Evolutionary conservation across 2,113 vertebrate species (phyloP).

Genomic region (Xiphophorus maculatus): DNA sequence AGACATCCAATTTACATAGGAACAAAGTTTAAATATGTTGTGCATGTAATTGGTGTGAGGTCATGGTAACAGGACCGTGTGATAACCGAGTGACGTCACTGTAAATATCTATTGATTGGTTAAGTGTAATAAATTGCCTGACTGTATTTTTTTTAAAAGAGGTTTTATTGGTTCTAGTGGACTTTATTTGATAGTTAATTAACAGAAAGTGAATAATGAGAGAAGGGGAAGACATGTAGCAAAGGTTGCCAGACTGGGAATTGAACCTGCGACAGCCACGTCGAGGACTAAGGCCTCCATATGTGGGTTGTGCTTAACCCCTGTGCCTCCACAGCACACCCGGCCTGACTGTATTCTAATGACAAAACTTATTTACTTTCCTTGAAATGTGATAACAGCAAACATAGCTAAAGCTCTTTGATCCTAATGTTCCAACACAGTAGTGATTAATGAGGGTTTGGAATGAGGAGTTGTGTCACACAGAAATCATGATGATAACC

Average conservation of each 20-base stretch:
- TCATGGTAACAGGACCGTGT: slow-evolving; percentile 18
- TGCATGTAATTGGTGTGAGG: slow-evolving; percentile 29
- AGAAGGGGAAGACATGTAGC: too few species aligned
- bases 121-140: not conserved
- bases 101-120: not conserved
- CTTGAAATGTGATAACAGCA: not conserved
- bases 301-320: too few species aligned
- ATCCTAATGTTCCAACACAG: not conserved
- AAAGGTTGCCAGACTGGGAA: too few species aligned
- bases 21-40: slow-evolving; percentile 54
- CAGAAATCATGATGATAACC: slow-evolving; percentile 6
- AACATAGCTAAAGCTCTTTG: slow-evolving; percentile 9
- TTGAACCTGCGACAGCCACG: too few species aligned
- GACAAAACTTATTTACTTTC: not conserved
- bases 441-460: not conserved
- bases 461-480: slow-evolving; percentile 23
- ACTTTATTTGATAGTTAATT: too few species aligned
- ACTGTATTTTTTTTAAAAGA: not conserved
- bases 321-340: too few species aligned
- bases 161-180: too few species aligned
- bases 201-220: too few species aligned
- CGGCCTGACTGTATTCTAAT: not conserved
- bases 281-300: too few species aligned
- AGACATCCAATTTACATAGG: slow-evolving; percentile 17
- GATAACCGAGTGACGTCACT: slow-evolving; percentile 28